Conservation (phyloP, 2,797 vertebrate genomes). For the Pangasius larnaudii region DNA sequence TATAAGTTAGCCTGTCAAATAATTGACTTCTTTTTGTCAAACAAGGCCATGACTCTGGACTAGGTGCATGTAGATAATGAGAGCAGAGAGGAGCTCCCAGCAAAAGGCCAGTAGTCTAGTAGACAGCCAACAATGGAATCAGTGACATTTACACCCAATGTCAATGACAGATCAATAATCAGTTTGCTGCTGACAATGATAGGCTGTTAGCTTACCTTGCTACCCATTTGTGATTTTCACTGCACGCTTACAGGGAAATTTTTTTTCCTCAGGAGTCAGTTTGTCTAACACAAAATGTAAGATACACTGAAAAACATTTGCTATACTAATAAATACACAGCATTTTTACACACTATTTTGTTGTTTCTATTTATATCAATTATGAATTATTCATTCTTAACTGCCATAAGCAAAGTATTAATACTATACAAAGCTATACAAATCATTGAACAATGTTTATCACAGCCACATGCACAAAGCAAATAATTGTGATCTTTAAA, state of each 20-base stretch:
- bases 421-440: background rate
- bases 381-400: no score
- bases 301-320: background rate
- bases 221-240: slow-evolving; percentile 19
- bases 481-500: background rate
- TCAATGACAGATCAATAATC: slow-evolving; percentile 71
- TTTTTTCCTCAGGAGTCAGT: slow-evolving; percentile 46
- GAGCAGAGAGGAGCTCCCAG: slow-evolving; percentile 53
- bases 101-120: slow-evolving; percentile 51
- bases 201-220: slow-evolving; percentile 23
- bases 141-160: slow-evolving; percentile 63
- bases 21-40: slow-evolving; percentile 59
- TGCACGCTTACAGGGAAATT: slow-evolving; percentile 8
- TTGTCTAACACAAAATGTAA: background rate
- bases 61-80: slow-evolving; percentile 58
- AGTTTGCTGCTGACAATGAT: slow-evolving; percentile 65
- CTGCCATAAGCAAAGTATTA: background rate
- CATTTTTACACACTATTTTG: background rate
- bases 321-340: background rate
- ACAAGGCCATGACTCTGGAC: slow-evolving; percentile 32
- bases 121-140: slow-evolving; percentile 52
- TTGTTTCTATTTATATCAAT: background rate
- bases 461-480: background rate
- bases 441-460: background rate
- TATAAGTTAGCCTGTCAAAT: slow-evolving; percentile 59